Percentiles rank a stretch among this genome's conserved stretches.
Conservation (phyloP, 2,888 invertebrate species). For the Rutpela maculata region DNA sequence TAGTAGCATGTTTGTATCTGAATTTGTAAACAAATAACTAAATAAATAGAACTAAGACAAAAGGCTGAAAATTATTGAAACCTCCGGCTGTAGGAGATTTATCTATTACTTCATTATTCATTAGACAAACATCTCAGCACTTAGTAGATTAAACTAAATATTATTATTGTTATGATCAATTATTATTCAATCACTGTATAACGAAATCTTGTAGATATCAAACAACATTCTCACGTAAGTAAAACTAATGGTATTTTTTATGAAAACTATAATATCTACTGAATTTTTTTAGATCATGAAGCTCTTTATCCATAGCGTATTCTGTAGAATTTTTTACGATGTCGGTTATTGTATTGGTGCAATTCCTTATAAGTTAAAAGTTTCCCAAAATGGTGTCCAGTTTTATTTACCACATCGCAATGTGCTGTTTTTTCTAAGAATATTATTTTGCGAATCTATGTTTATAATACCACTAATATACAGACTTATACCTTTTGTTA, state of each 20-base stretch:
- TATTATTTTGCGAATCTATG: not conserved
- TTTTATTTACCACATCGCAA: conserved; percentile 5
- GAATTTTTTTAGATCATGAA: not conserved
- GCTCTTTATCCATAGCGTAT: not conserved
- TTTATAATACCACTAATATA: not conserved
- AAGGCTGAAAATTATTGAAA: too few species aligned
- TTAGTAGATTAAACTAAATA: not conserved
- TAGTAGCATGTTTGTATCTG: too few species aligned
- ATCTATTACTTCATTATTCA: not conserved
- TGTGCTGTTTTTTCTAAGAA: not conserved
- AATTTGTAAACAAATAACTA: too few species aligned
- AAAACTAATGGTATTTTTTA: not conserved
- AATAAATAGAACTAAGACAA: too few species aligned
- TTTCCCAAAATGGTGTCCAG: not conserved
- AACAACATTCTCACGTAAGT: not conserved
- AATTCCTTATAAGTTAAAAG: conserved; percentile 11
- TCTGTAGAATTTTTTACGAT: not conserved
- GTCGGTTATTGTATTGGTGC: not conserved
- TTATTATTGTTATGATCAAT: not conserved
- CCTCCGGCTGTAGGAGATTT: too few species aligned
- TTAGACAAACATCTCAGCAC: not conserved
- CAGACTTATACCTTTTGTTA: not conserved
- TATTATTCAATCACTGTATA: not conserved
- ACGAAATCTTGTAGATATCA: not conserved
- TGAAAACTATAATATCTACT: not conserved